Base-by-base conservation (phyloP, 2,888 invertebrate genomes). In the Atherix ibis region DNA sequence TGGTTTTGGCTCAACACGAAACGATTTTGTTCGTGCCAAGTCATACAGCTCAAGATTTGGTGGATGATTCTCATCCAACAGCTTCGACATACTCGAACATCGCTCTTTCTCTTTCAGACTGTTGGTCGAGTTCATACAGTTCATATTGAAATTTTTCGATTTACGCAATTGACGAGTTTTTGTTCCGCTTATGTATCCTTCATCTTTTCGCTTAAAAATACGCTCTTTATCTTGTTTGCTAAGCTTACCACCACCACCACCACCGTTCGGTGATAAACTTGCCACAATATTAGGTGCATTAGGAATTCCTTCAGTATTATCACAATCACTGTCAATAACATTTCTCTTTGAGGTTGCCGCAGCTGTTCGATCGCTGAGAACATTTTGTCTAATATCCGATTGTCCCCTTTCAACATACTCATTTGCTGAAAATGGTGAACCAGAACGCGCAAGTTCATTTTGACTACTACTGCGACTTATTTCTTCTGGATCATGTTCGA, bases 401-500 rank as follows among this genome's bases (percentile, higher is more conserved):
- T 13, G 8, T 18, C 33, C 4, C 4, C 18, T 12, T 8, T 28
- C 13, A 32, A 42, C 40, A 14, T 40, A 30, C 32, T 43, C 39
- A n/a, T 42, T 40, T 14, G 31, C 31, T 35, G 29, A 65, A 61
- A 26, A 64, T 60, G 14, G 66, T 56, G 38, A 68, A 16, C 30
- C 30, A 4, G 27, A 30, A 17, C 27, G 18, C 4, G 19, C 44
- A 34, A 64, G 49, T 29, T 48, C 70, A 57, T 48, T 68, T 62
- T 56, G 53, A 38, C 63, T 64, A 41, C 62, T 63, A 37, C 68
- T 66, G 39, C 71, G 66, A 42, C 69, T 67, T 30, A 76, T 62
- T 25, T 79, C 71, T 44, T 81, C 79, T 8, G 89, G 85, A 55
- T 84, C 85, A 53, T 88, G 84, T 58, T 91, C 91, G 48, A 91